A percentile compares a stretch with the other conserved stretches of the same genome.
Conservation (phyloP, 2,797 vertebrate genomes). For the Florisuga fusca region DNA sequence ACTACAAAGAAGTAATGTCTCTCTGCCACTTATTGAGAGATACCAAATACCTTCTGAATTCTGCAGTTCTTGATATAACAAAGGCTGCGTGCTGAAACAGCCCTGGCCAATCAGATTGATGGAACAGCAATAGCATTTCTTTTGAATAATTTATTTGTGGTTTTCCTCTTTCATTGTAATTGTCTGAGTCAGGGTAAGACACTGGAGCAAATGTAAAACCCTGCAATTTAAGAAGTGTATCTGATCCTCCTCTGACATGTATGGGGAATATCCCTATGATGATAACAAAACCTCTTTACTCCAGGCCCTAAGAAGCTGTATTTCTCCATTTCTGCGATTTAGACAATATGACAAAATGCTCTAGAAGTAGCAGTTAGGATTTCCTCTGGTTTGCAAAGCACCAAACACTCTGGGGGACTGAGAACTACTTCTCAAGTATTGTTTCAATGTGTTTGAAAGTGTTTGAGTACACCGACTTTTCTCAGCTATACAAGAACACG, state of each 20-base stretch:
- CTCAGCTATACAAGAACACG: constrained; percentile 18
- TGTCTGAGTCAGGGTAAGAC: not conserved
- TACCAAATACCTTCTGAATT: not conserved
- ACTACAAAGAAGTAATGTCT: not conserved
- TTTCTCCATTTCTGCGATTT: not conserved
- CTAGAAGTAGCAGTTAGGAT: not conserved
- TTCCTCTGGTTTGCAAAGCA: not conserved
- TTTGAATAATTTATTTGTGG: not conserved
- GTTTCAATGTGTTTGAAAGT: constrained; percentile 20
- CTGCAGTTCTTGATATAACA: not conserved
- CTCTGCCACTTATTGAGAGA: not conserved
- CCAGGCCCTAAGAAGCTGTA: not conserved
- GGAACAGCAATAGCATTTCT: not conserved
- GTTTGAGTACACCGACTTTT: constrained; percentile 5
- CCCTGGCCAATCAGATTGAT: not conserved
- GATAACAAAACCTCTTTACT: not conserved
- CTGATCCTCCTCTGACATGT: not conserved
- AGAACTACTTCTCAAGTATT: not conserved
- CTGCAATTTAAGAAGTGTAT: not conserved
- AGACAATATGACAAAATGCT: not conserved
- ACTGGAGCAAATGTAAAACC: not conserved
- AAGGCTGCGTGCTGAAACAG: not conserved
- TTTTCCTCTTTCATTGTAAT: not conserved
- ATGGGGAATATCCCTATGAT: not conserved
- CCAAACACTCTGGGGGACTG: not conserved